Base-by-base conservation (phyloP, 1,140 invertebrate genomes). In the Sarcophaga bullata region DNA sequence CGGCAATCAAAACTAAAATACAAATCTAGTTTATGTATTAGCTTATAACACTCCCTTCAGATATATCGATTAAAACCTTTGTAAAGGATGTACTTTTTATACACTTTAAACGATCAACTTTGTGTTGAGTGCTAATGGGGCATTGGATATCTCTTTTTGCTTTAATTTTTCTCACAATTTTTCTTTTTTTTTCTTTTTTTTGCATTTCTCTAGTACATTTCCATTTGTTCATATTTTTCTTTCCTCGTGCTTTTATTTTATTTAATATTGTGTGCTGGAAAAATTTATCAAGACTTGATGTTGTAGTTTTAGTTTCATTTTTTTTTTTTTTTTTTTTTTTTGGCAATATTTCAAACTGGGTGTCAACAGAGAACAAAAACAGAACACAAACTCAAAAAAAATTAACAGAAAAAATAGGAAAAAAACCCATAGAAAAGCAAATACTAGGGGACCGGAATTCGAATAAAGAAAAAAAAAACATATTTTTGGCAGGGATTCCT, bases 301-400 rank as follows among this genome's bases (percentile, higher is more conserved):
- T 78, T 78, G n/a, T 50, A 49, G 25, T 49, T 78, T 25, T 78
- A 17, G 47, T n/a, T 76, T 76, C n/a, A 19, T 7, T 68, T n/a
- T n/a, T n/a, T n/a, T n/a, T n/a, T n/a, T n/a, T n/a, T n/a, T n/a
- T n/a, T n/a, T n/a, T n/a, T n/a, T n/a, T n/a, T n/a, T 72, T 78
- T 78, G 75, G 75, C 75, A 78, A 49, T 78, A 78, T 50, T 52
- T 78, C 75, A 50, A 78, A 76, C n/a, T 49, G 48, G 9, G 48
- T 78, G 75, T 78, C 75, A 78, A 50, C 75, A 52, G 25, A 10
- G 37, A 73, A 37, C 73, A 73, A 73, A 25, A 73, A n/a, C 73
- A 47, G 9, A 13, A 73, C 3, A 47, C 73, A 3, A 15, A 46
- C 73, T 25, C 15, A 15, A 11, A 11, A 73, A 25, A 47, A 73